Base-by-base conservation (phyloP, 2,797 vertebrate genomes). In the Mormyrops boulengeri region DNA sequence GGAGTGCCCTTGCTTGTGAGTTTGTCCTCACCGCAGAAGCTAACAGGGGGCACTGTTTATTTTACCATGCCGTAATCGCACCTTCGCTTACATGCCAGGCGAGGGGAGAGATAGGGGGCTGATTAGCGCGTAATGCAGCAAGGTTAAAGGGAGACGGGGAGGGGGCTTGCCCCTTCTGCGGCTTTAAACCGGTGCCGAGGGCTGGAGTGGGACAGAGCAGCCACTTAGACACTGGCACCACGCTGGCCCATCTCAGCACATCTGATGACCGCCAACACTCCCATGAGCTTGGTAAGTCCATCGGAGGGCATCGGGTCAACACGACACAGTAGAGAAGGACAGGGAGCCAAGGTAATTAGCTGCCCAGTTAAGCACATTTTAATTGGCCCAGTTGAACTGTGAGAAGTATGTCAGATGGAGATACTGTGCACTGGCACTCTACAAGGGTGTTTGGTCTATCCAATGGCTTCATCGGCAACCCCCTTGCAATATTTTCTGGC, bases 261-360 rank as follows among this genome's bases (percentile, higher is more conserved):
- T 62, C 60, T 6, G 8, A 26, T 38, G 34, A 53, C 30, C 8
- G 53, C 38, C 90, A 34, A 30, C 85, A 1, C 88, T 90, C 82
- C 90, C 92, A 94, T 94, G 94, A 94, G 93, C 47, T 88, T 93
- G 94, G 93, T 93, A 93, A 94, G 93, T 93, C 90, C 26, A 57
- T 47, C 84, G 84, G n/a, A 85, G 44, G 60, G 26, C 3, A 0
- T 17, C 30, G 88, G 60, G 80, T 9, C 55, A 85, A 53, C 41
- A 50, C 2, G 50, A 53, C n/a, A 84, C 77, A 17, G 62, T 66
- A 22, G 38, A 57, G 77, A 9, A 41, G 77, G 50, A 44, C 44
- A 77, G 5, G 34, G 14, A 77, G 69, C 66, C 34, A 19, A 77
- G 41, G 77, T 82, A 82, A 82, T 44, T 41, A 47, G 77, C 17